Conservation (phyloP, 1,140 invertebrate genomes). For the Hestina assimilis region DNA sequence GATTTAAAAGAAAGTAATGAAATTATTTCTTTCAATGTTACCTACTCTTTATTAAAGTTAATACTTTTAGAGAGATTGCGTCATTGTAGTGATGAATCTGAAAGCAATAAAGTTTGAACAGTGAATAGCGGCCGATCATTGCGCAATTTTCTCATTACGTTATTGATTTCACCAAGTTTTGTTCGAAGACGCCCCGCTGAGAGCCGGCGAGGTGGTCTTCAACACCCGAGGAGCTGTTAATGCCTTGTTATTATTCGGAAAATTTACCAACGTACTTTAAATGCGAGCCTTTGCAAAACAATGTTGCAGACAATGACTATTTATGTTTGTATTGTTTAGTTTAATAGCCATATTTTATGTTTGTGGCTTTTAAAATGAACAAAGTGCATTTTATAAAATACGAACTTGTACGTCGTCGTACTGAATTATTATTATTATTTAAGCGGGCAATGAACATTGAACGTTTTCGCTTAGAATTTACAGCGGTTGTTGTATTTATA, state of each 20-base stretch:
- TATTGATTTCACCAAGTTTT: conserved; percentile 69
- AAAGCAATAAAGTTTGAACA: conserved; percentile 34
- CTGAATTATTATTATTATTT: conserved; percentile 37
- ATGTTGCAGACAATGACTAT: conserved; percentile 43
- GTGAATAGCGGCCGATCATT: conserved; percentile 47
- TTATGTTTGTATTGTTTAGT: conserved; percentile 48
- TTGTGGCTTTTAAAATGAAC: conserved; percentile 39
- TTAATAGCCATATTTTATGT: conserved; percentile 53
- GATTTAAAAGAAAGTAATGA: neutral
- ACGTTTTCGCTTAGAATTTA: conserved; percentile 29
- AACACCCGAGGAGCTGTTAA: conserved; percentile 37
- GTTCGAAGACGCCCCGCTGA: conserved; percentile 56
- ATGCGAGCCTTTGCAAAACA: conserved; percentile 33
- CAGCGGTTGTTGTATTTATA: conserved; percentile 18
- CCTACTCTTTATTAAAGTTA: conserved; percentile 1
- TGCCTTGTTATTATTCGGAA: conserved; percentile 35
- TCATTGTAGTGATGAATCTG: conserved; percentile 39
- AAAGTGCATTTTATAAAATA: conserved; percentile 41
- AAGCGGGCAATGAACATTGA: conserved; percentile 27
- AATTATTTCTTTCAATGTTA: neutral
- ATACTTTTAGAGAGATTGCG: conserved; percentile 26
- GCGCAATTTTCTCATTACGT: conserved; percentile 71
- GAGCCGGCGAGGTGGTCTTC: conserved; percentile 44
- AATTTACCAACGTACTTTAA: conserved; percentile 36
- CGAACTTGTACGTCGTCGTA: conserved; percentile 22